Percentiles rank a stretch among this genome's conserved stretches.
Conservation (phyloP, 2,888 invertebrate genomes). For the Perizoma flavofasciatum region DNA sequence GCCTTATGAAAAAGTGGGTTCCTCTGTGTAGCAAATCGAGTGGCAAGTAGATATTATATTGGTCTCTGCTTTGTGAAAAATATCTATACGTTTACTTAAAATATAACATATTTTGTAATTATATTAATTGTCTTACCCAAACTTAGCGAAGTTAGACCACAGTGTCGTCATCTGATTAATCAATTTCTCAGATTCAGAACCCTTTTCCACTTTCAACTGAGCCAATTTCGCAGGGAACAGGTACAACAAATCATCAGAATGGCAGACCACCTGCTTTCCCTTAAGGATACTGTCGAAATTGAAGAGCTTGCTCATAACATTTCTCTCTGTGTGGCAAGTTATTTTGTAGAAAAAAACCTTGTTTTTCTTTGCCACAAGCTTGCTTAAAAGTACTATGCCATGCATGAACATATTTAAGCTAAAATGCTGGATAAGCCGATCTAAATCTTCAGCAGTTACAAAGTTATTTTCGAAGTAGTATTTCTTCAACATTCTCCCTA, state of each 20-base stretch:
- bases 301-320: conserved; percentile 44
- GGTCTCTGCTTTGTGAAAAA: too few species aligned
- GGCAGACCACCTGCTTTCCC: conserved; percentile 44
- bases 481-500: conserved; percentile 43
- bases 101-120: too few species aligned
- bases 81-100: too few species aligned
- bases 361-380: conserved; percentile 45
- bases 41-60: too few species aligned
- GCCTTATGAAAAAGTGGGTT: too few species aligned
- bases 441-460: conserved; percentile 43
- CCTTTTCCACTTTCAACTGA: conserved; percentile 41
- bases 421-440: conserved; percentile 43
- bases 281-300: conserved; percentile 35
- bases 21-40: too few species aligned
- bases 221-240: conserved; percentile 48
- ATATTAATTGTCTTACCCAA: conserved; percentile 52
- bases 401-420: conserved; percentile 48
- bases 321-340: conserved; percentile 56
- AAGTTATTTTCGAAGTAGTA: conserved; percentile 50
- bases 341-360: conserved; percentile 61
- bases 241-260: conserved; percentile 57
- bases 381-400: conserved; percentile 46
- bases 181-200: conserved; percentile 48
- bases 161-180: conserved; percentile 56
- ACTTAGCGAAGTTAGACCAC: conserved; percentile 71